These are phyloP conservation scores for Hyperopisus bebe DNA, from an alignment of 2,113 vertebrate genomes.

Conservation along the genomic window DNA sequence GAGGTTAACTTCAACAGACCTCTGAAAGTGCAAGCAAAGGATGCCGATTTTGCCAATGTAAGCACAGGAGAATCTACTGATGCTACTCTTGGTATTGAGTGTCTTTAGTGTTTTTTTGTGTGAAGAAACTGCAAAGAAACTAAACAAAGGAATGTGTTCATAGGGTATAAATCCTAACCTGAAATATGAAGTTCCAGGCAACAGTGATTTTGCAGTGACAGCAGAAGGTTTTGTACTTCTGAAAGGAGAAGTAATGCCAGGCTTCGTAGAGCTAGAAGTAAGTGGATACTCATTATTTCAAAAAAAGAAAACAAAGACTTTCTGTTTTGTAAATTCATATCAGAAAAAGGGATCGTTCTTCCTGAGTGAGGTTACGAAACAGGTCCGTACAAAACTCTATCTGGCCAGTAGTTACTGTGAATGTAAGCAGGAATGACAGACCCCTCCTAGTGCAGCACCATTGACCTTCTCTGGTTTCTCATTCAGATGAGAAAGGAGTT, in stretches of 20 bases:
- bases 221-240: constrained; percentile 60
- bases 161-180: constrained; percentile 71
- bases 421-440: neutral
- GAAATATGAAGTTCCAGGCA: constrained; percentile 53
- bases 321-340: neutral
- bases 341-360: neutral
- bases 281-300: constrained; percentile 22
- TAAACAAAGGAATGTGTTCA: neutral
- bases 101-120: neutral
- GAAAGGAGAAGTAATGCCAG: constrained; percentile 17
- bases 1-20: constrained; percentile 45
- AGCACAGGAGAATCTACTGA: neutral
- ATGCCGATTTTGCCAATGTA: constrained; percentile 52
- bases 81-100: neutral
- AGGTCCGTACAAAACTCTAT: neutral
- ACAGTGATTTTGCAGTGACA: constrained; percentile 50
- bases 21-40: constrained; percentile 48
- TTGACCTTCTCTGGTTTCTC: neutral
- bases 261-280: constrained; percentile 37
- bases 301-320: neutral
- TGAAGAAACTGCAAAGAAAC: neutral
- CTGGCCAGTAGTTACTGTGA: neutral
- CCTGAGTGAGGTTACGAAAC: neutral
- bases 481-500: neutral
- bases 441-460: neutral